These are phyloP conservation scores for Chrysochloris asiatica DNA, from an alignment of 2,113 vertebrate species.

Conservation along the genomic window DNA sequence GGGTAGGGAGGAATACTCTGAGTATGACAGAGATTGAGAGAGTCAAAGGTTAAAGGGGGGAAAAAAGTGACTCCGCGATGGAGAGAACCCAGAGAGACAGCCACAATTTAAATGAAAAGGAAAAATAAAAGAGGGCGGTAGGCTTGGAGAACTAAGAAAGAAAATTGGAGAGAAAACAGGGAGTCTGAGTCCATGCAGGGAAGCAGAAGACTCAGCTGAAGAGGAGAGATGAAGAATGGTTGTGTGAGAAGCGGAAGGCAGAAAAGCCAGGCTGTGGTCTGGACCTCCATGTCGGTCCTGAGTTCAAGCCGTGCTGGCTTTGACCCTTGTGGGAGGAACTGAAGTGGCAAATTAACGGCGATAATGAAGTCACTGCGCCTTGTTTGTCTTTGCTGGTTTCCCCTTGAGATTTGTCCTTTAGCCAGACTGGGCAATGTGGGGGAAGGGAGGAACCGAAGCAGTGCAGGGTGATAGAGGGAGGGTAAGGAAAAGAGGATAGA, in stretches of 20 bases:
- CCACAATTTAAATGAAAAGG: constrained; percentile 41
- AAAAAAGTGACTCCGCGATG: neutral
- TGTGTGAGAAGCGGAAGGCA: neutral
- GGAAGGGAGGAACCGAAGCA: constrained; percentile 49
- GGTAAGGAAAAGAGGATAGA: neutral
- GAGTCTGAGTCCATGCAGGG: neutral
- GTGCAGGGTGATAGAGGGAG: constrained; percentile 5
- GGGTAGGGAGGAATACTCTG: neutral
- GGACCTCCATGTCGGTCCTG: constrained; percentile 42
- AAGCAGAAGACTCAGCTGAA: neutral
- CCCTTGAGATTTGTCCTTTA: constrained; percentile 78
- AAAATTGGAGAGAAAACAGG: neutral
- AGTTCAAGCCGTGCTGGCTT: constrained; percentile 70
- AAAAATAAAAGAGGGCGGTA: neutral
- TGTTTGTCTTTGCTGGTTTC: constrained; percentile 81
- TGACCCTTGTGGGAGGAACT: constrained; percentile 78
- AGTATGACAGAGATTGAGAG: neutral
- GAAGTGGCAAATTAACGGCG: constrained; percentile 78
- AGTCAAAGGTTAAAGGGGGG: neutral
- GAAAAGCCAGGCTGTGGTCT: neutral
- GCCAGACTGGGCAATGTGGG: constrained; percentile 69
- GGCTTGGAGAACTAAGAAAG: neutral
- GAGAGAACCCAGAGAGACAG: neutral
- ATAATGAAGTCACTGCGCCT: constrained; percentile 80
- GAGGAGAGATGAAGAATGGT: neutral